These are phyloP conservation scores for Proteles cristata DNA, from an alignment of 2,113 vertebrate genomes.

Conservation along the genomic window DNA sequence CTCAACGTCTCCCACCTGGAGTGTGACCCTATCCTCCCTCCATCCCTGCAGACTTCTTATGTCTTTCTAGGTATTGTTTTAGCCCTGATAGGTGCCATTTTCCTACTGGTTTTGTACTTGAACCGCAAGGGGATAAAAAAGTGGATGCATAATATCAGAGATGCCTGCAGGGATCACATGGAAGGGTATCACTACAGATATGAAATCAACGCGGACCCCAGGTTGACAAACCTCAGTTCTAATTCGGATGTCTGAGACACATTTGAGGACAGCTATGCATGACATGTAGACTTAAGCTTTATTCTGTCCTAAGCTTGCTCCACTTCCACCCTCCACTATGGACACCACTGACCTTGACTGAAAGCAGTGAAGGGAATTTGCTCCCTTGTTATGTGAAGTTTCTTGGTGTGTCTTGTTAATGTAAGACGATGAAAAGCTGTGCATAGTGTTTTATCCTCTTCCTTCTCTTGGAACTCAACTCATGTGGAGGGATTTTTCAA, in stretches of 20 bases:
- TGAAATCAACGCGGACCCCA: conserved; percentile 96
- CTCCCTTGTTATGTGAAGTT: conserved; percentile 81
- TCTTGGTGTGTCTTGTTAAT: conserved; percentile 76
- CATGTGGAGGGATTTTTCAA: conserved; percentile 70
- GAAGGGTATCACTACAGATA: conserved; percentile 99
- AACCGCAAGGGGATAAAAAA: conserved; percentile 99
- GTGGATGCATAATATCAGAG: conserved; percentile 98
- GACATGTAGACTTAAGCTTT: conserved; percentile 87
- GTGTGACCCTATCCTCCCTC: conserved; percentile 81
- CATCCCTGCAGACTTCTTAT: conserved; percentile 94
- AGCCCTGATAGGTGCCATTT: conserved; percentile 97
- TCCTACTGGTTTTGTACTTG: conserved; percentile 97
- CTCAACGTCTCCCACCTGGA: conserved; percentile 85
- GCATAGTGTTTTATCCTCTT: conserved; percentile 81
- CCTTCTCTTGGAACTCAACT: conserved; percentile 63
- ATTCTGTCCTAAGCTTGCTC: conserved; percentile 76
- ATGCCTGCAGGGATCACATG: conserved; percentile 99
- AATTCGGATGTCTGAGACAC: conserved; percentile 93
- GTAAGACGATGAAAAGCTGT: conserved; percentile 81
- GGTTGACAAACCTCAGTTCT: conserved; percentile 95
- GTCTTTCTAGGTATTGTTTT: conserved; percentile 97
- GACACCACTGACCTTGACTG: conserved; percentile 67
- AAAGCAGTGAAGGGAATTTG: conserved; percentile 69
- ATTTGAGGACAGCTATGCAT: conserved; percentile 86
- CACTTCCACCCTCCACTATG: conserved; percentile 56